Evolutionary conservation across 1,140 invertebrate species (phyloP), one percentile per base, ranked within the genome.

Genomic region (Brachionus sp.): DNA sequence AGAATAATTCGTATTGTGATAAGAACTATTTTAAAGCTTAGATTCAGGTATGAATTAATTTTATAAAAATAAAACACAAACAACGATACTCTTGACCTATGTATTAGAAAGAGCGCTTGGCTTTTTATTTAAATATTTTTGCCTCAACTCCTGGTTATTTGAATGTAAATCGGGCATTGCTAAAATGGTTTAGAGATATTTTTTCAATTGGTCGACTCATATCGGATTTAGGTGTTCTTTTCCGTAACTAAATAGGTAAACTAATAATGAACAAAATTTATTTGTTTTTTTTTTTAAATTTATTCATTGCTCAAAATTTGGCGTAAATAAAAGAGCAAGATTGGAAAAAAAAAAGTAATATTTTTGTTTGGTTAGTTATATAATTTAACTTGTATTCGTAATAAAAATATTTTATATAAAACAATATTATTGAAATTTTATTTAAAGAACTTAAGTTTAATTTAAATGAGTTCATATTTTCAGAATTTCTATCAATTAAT

Each of bases 111-210:
- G 39, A 42, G 39, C 39, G 50, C 19, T 57, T 9, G 50, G 50
- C 50, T 57, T 57, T 57, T 57, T 57, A 57, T 57, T 57, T 9
- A 7, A 57, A 19, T 57, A 57, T 57, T 23, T 57, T 57, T 57
- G 50, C 50, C 50, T 16, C 50, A 9, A 57, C 50, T 57, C 7
- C 4, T 57, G 19, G 50, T 25, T 57, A 57, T 57, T 19, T 57
- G 50, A 57, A 57, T 57, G 50, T 57, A 19, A 23, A 57, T 57
- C 19, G 16, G 50, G 50, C 50, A 57, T 57, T 57, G 50, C 50
- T 57, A 57, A 57, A 57, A 57, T 57, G 50, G 50, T 57, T 57
- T 57, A 57, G 50, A 57, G 50, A 57, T 57, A 57, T 57, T 57
- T 57, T 29, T 57, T 57, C 3, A 16, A n/a, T 19, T 57, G 50